Evolutionary conservation across 1,140 invertebrate genomes (phyloP).

Genomic region (Cydia pomonella): DNA sequence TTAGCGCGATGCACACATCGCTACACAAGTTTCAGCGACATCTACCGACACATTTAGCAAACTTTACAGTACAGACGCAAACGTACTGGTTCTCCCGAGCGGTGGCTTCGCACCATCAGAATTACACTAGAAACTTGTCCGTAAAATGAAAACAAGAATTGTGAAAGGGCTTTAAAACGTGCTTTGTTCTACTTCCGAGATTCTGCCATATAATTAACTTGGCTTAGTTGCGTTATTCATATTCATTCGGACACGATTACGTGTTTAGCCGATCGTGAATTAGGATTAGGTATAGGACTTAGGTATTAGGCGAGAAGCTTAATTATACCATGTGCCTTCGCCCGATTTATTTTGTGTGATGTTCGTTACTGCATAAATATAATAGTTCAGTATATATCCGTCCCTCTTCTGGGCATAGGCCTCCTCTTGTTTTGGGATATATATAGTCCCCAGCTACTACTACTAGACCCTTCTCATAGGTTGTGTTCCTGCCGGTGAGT

Average conservation of each 20-base stretch:
- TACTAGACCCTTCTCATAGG: no score
- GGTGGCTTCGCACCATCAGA: not conserved
- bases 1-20: not conserved
- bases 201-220: not conserved
- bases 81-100: not conserved
- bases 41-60: no score
- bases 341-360: no score
- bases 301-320: no score
- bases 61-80: no score
- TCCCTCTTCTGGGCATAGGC: no score
- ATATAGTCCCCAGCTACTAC: no score
- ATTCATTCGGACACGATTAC: not conserved
- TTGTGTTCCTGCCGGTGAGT: no score
- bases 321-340: no score
- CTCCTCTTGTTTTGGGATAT: no score
- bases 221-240: not conserved
- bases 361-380: no score
- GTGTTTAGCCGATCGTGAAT: not conserved
- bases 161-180: slow-evolving; percentile 25
- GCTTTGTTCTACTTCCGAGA: slow-evolving; percentile 17
- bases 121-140: not conserved
- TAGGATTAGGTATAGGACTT: not conserved
- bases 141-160: slow-evolving; percentile 29
- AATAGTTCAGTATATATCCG: no score
- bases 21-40: not conserved